Evolutionary conservation across 2,113 vertebrate species (phyloP).

Genomic region (Motacilla tschutschensis): DNA sequence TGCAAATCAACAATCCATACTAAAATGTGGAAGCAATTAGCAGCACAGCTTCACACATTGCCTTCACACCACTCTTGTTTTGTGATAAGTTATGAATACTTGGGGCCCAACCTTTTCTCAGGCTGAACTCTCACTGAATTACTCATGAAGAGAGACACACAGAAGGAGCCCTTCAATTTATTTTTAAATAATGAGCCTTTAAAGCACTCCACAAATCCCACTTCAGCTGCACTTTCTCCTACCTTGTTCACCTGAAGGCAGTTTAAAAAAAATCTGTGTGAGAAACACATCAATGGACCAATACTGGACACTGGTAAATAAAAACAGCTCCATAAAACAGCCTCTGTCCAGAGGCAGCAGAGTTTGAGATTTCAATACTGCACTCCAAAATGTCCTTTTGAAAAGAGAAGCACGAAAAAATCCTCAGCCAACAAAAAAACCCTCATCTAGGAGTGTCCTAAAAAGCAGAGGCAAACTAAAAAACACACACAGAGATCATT

Average conservation of each 20-base stretch:
- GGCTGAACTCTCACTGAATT: slow-evolving; percentile 58
- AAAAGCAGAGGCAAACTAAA: not conserved
- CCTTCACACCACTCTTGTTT: slow-evolving; percentile 33
- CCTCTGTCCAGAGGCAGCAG: not conserved
- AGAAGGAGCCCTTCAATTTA: slow-evolving; percentile 1
- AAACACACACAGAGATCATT: not conserved
- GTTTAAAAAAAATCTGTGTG: not conserved
- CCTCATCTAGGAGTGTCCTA: not conserved
- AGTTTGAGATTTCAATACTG: not conserved
- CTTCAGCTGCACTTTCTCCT: not conserved
- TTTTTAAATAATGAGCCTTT: slow-evolving; percentile 28
- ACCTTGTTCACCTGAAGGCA: not conserved
- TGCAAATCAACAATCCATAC: slow-evolving; percentile 10
- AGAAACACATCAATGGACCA: not conserved
- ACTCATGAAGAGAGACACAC: slow-evolving; percentile 33
- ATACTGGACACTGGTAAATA: not conserved
- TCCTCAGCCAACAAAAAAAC: not conserved
- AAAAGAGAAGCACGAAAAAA: not conserved
- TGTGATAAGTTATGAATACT: slow-evolving; percentile 17
- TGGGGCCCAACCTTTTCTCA: slow-evolving; percentile 24
- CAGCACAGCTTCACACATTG: slow-evolving; percentile 35
- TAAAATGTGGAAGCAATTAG: slow-evolving; percentile 43
- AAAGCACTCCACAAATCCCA: not conserved
- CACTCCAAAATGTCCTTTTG: not conserved
- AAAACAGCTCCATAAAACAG: not conserved